Evolutionary conservation across 2,888 invertebrate genomes (phyloP).

Genomic region (Ditula angustiorana): DNA sequence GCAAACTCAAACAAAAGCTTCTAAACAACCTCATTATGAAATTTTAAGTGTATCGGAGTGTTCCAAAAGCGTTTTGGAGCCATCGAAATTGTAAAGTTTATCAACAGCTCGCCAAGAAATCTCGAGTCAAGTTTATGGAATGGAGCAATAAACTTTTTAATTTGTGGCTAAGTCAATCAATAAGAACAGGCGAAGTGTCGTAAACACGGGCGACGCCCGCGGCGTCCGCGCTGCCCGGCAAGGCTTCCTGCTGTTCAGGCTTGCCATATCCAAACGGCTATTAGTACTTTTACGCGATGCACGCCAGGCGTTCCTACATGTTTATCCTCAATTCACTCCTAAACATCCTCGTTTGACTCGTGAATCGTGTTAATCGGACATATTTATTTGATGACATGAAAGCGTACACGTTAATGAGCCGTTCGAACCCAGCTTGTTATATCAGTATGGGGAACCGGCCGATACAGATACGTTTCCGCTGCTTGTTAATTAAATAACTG

Average conservation of each 20-base stretch:
- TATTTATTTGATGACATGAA: slow-evolving; percentile 71
- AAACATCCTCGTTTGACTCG: slow-evolving; percentile 77
- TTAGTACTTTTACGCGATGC: slow-evolving; percentile 77
- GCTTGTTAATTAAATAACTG: slow-evolving; percentile 73
- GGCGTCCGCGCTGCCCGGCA: slow-evolving; percentile 54
- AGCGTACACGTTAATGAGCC: slow-evolving; percentile 61
- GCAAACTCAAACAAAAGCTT: slow-evolving; percentile 28
- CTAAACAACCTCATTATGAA: slow-evolving; percentile 23
- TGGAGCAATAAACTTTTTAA: slow-evolving; percentile 63
- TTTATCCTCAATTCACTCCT: slow-evolving; percentile 79
- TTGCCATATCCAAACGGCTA: slow-evolving; percentile 70
- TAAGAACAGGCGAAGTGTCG: slow-evolving; percentile 67
- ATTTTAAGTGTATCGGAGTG: slow-evolving; percentile 33
- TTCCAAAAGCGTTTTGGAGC: slow-evolving; percentile 27
- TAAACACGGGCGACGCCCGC: slow-evolving; percentile 60
- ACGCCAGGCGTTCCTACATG: slow-evolving; percentile 68
- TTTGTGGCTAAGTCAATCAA: slow-evolving; percentile 72
- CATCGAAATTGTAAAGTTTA: slow-evolving; percentile 40
- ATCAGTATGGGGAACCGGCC: slow-evolving; percentile 37
- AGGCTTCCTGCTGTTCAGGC: slow-evolving; percentile 77
- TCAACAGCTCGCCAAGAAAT: slow-evolving; percentile 39
- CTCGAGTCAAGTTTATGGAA: slow-evolving; percentile 48
- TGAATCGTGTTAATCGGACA: slow-evolving; percentile 75
- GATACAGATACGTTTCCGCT: slow-evolving; percentile 61
- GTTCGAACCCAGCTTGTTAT: slow-evolving; percentile 54